Conservation (phyloP, 1,140 invertebrate species). For the Apis laboriosa region DNA sequence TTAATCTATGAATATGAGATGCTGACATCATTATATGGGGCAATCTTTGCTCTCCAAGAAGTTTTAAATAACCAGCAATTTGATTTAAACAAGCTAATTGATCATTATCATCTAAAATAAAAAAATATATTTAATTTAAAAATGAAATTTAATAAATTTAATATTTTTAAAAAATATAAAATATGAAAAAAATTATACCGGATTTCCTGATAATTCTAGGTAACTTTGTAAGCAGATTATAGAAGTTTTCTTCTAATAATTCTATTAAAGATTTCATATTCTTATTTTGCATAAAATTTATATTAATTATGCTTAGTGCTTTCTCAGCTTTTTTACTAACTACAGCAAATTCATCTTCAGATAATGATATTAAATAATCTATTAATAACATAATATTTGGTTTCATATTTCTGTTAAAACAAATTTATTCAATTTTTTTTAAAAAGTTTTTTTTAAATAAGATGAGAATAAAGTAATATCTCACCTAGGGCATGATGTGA, state of each 20-base stretch:
- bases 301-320: constrained; percentile 76
- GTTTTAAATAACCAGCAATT: constrained; percentile 83
- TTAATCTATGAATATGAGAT: constrained; percentile 80
- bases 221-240: constrained; percentile 80
- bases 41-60: constrained; percentile 82
- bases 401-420: constrained; percentile 81
- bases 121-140: neutral
- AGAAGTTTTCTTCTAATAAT: constrained; percentile 83
- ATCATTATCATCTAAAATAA: constrained; percentile 79
- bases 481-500: constrained; percentile 82
- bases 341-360: constrained; percentile 81
- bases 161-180: constrained; percentile 1
- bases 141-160: neutral
- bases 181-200: constrained; percentile 74
- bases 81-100: constrained; percentile 83
- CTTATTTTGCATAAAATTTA: constrained; percentile 67
- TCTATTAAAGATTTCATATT: constrained; percentile 78
- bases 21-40: constrained; percentile 80
- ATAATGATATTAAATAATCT: constrained; percentile 83
- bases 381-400: constrained; percentile 81
- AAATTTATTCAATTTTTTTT: constrained; percentile 35
- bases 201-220: constrained; percentile 83
- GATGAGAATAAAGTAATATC: constrained; percentile 9
- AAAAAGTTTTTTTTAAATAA: constrained; percentile 10
- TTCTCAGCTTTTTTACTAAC: constrained; percentile 76